Percentiles rank a stretch among this genome's conserved stretches.
phyloP scores from a whole-genome alignment of 2,113 vertebrate species.

The Columba janthina region DNA sequence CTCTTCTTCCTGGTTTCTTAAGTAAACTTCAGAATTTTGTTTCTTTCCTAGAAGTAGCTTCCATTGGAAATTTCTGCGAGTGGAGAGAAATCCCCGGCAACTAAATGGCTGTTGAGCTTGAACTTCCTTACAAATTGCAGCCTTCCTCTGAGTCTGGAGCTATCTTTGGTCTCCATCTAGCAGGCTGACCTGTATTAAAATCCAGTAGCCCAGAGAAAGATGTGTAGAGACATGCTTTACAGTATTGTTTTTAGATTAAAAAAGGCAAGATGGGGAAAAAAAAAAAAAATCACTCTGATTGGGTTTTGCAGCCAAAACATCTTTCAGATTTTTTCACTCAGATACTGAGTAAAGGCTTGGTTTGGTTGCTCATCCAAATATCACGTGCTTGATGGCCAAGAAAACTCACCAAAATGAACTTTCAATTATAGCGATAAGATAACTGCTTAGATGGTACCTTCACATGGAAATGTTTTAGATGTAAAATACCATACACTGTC shows the following conservation, averaged over 20 bases:
- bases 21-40: background rate
- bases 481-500: background rate
- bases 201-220: background rate
- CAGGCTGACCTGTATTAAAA: background rate
- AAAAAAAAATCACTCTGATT: background rate
- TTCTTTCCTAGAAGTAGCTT: background rate
- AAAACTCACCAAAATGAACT: background rate
- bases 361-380: background rate
- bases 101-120: background rate
- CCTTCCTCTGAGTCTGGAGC: background rate
- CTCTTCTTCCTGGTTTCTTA: background rate
- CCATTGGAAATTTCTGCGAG: background rate
- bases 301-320: background rate
- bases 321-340: background rate
- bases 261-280: background rate
- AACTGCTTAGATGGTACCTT: background rate
- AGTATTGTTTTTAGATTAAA: background rate
- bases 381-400: background rate
- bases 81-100: background rate
- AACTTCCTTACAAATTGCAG: background rate
- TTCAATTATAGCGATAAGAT: background rate
- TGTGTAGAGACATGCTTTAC: background rate
- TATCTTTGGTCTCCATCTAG: background rate
- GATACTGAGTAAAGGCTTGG: background rate
- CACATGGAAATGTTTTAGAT: background rate